phyloP scores from a whole-genome alignment of 2,888 invertebrate species.

The Lepetodrilus schrolli region DNA sequence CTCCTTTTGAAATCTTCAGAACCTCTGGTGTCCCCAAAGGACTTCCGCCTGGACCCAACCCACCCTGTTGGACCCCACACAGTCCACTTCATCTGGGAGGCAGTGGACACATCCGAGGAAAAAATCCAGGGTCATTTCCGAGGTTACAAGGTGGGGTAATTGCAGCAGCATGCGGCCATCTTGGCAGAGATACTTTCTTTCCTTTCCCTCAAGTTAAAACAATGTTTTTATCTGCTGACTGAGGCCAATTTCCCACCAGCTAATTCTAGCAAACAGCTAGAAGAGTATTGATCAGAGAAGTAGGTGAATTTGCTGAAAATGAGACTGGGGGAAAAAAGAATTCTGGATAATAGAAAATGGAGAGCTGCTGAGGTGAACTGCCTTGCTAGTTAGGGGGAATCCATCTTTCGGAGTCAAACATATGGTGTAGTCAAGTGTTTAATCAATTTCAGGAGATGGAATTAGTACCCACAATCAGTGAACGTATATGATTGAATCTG shows the following conservation, averaged over 20 bases:
- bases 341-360: not conserved
- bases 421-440: too few relatives aligned
- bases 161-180: not conserved
- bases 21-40: constrained; percentile 60
- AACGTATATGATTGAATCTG: too few relatives aligned
- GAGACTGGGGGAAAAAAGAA: not conserved
- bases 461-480: too few relatives aligned
- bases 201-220: constrained; percentile 1
- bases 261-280: not conserved
- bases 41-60: constrained; percentile 63
- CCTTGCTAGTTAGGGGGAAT: too few relatives aligned
- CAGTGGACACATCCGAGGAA: constrained; percentile 59
- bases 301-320: constrained; percentile 13
- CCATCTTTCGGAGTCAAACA: too few relatives aligned
- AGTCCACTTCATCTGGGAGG: constrained; percentile 70
- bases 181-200: constrained; percentile 5
- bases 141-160: constrained; percentile 63
- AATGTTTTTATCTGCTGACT: not conserved
- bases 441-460: too few relatives aligned
- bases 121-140: constrained; percentile 62
- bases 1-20: constrained; percentile 51
- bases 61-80: constrained; percentile 57
- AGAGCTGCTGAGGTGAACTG: too few relatives aligned
- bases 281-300: not conserved
- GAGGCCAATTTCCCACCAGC: not conserved